phyloP scores from a whole-genome alignment of 2,113 vertebrate species.

The Hippocampus zosterae region DNA sequence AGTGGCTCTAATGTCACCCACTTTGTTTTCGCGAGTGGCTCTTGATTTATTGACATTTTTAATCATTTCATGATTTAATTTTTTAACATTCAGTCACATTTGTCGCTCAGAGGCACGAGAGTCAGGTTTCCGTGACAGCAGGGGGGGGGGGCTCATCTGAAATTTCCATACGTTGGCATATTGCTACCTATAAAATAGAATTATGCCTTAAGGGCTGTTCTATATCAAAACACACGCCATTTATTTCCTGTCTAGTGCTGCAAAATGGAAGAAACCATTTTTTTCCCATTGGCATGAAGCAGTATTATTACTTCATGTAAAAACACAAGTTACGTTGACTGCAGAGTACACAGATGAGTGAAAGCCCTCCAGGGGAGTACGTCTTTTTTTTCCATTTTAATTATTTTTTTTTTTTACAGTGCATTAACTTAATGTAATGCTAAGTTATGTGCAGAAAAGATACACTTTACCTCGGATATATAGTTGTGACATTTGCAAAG shows the following conservation, averaged over 20 bases:
- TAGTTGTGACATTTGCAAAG: slow-evolving; percentile 9
- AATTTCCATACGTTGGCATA: neutral
- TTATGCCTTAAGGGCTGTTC: neutral
- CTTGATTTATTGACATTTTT: slow-evolving; percentile 17
- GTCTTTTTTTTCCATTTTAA: neutral
- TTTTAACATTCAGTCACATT: neutral
- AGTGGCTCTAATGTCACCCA: no score
- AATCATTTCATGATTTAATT: no score
- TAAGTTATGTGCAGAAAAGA: slow-evolving; percentile 34
- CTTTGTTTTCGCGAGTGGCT: no score
- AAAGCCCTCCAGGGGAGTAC: slow-evolving; percentile 20
- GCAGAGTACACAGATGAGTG: neutral
- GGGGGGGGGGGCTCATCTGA: neutral
- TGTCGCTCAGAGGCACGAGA: slow-evolving; percentile 44
- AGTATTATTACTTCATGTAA: slow-evolving; percentile 5
- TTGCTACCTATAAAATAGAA: neutral
- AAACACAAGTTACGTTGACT: neutral
- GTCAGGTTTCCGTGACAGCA: slow-evolving; percentile 27
- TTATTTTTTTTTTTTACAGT: slow-evolving; percentile 8
- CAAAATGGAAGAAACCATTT: slow-evolving; percentile 15
- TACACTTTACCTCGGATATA: slow-evolving; percentile 16
- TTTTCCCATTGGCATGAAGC: neutral
- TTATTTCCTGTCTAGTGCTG: neutral
- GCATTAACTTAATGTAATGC: slow-evolving; percentile 23
- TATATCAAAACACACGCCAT: neutral